Conservation (phyloP, 2,113 vertebrate species). For the Hoplias malabaricus region DNA sequence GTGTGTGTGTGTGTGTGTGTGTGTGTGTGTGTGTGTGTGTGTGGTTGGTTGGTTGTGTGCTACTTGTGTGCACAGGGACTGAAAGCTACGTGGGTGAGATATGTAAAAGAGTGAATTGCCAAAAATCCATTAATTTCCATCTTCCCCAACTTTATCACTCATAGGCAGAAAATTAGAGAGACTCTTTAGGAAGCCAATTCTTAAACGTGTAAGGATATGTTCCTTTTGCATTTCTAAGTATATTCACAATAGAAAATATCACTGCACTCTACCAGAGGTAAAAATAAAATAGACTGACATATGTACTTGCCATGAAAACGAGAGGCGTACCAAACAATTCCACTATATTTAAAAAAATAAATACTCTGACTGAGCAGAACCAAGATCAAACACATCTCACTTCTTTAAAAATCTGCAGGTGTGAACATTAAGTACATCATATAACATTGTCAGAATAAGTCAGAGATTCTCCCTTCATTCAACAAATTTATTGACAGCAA, state of each 20-base stretch:
- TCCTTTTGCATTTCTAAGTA: not conserved
- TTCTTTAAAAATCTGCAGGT: too few relatives aligned
- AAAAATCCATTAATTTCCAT: conserved; percentile 20
- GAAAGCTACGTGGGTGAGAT: conserved; percentile 36
- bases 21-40: conserved; percentile 41
- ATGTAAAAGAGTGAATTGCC: conserved; percentile 33
- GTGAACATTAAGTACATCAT: too few relatives aligned
- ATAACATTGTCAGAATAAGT: too few relatives aligned
- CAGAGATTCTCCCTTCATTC: too few relatives aligned
- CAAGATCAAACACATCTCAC: too few relatives aligned
- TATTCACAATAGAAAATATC: not conserved
- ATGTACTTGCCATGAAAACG: not conserved
- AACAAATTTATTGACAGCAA: too few relatives aligned
- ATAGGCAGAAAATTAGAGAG: not conserved
- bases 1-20: conserved; percentile 40
- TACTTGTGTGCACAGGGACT: conserved; percentile 30
- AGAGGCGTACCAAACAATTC: not conserved
- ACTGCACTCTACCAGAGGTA: not conserved
- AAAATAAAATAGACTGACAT: not conserved
- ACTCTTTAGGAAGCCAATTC: not conserved
- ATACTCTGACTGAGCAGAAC: too few relatives aligned
- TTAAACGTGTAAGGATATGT: not conserved
- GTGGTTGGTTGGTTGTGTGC: conserved; percentile 50
- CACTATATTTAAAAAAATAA: too few relatives aligned
- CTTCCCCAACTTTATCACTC: not conserved